Base-by-base conservation (phyloP, 2,113 vertebrate species). In the Ammodytes marinus region DNA sequence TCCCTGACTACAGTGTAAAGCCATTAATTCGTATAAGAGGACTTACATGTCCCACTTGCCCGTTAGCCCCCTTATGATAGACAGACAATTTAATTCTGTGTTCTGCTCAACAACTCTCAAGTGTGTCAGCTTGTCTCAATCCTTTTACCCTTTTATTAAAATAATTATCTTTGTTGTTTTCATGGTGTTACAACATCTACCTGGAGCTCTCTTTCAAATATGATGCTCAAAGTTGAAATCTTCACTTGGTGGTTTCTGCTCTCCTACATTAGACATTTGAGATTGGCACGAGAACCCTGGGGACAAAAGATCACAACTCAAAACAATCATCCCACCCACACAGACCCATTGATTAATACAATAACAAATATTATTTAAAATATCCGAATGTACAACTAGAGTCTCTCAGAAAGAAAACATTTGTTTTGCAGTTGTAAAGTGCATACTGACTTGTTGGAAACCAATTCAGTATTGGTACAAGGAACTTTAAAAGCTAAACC, bases 1-100 rank as follows among this genome's bases (percentile, higher is more conserved):
- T 65, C 81, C 61, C 75, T 12, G 10, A 82, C 82, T 61, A 66
- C 72, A 65, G 50, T 52, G 73, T 88, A 90, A 92, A 87, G 79
- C 86, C 79, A 86, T 92, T 93, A 69, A 92, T 89, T 92, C 85
- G 87, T 74, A 60, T 53, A 65, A 87, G 86, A 91, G 84, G 82
- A 74, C 85, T 88, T 84, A 80, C 75, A 81, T 53, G 83, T 77
- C 83, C 86, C 83, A 58, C 58, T 72, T 74, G 84, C 68, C 80
- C 73, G 58, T 69, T 70, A 63, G 67, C 39, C 55, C 27, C 77
- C 64, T 69, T 39, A 73, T 86, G 83, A 89, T 60, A 52, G 85
- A 80, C 82, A 80, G 73, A 83, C 72, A 70, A 78, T 85, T 74
- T 46, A 71, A 59, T 83, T 87, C 61, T 85, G 69, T 46, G 27